Evolutionary conservation across 2,113 vertebrate genomes (phyloP).

Genomic region (Myotis yumanensis): DNA sequence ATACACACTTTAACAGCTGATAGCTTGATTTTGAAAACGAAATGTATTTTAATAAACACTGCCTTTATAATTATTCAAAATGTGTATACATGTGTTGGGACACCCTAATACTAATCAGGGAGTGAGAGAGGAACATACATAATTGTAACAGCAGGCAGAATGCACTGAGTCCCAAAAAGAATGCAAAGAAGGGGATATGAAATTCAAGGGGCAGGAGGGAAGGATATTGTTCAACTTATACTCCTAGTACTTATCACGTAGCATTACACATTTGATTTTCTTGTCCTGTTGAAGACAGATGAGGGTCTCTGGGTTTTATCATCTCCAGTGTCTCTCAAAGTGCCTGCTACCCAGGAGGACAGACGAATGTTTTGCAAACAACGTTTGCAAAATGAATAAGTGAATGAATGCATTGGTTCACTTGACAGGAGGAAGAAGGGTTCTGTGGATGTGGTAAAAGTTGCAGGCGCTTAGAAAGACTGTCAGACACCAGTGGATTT

Average conservation of each 20-base stretch:
- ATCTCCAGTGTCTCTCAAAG: background rate
- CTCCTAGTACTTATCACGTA: background rate
- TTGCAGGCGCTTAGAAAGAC: background rate
- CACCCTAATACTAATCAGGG: background rate
- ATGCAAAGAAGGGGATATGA: background rate
- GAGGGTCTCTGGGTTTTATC: background rate
- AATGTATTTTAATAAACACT: too few relatives aligned
- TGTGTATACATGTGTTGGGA: too few relatives aligned
- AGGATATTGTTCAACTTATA: background rate
- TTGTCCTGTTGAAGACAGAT: slow-evolving; percentile 22
- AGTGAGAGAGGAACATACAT: background rate
- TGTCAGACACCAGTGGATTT: background rate
- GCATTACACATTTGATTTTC: slow-evolving; percentile 20
- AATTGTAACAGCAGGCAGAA: background rate
- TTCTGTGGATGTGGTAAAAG: background rate
- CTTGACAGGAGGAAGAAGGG: background rate
- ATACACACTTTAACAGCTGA: too few relatives aligned
- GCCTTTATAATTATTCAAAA: too few relatives aligned
- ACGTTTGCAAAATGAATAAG: background rate
- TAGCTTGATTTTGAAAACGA: too few relatives aligned
- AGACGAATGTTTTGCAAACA: background rate
- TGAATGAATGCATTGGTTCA: background rate
- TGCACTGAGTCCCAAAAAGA: background rate
- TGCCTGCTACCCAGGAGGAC: background rate
- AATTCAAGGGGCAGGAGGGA: background rate